Base-by-base conservation (phyloP, 92 coral and sea anemone genomes). In the Diadumene lineata region DNA sequence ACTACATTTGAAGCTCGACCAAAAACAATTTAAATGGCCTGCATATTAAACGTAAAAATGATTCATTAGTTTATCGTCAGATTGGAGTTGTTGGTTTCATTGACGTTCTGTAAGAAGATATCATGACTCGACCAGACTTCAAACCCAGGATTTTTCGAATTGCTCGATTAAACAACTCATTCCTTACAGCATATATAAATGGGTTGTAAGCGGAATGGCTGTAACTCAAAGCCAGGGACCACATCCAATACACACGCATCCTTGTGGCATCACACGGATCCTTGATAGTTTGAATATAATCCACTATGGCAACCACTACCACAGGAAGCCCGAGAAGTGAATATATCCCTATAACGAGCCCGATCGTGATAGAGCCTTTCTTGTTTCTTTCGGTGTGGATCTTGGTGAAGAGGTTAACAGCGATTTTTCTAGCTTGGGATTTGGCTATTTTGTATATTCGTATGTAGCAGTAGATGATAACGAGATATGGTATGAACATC, bases 131-230 rank as follows among this genome's bases (percentile, higher is more conserved):
- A 26, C 50, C 50, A 29, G 77, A 61, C 30, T 57, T 72, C 31
- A 72, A 19, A 22, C 77, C 66, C 16, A 72, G 53, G 7, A 80
- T 69, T 50, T 43, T 51, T 48, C 61, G 67, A 50, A 79, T 75
- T 19, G 86, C 86, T 0, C 60, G 55, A 55, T 80, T 81, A 50
- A 81, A 86, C 31, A 75, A 46, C 27, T 38, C 67, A 13, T 69
- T 74, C 6, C 86, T 51, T 18, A 72, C 80, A 7, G 82, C 84
- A 48, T 86, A 86, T 1, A 86, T 62, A 85, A 85, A 86, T 0
- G 90, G 90, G 44, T 86, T 86, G 56, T 51, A 38, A 0, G 90
- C 86, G 11, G 90, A 86, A 43, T 79, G 79, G 13, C 84, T 56
- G 69, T 80, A 86, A 1, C 71, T 75, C 33, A 86, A 34, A 15